Base-by-base conservation (phyloP, 2,113 vertebrate species). In the Tetrao urogallus region DNA sequence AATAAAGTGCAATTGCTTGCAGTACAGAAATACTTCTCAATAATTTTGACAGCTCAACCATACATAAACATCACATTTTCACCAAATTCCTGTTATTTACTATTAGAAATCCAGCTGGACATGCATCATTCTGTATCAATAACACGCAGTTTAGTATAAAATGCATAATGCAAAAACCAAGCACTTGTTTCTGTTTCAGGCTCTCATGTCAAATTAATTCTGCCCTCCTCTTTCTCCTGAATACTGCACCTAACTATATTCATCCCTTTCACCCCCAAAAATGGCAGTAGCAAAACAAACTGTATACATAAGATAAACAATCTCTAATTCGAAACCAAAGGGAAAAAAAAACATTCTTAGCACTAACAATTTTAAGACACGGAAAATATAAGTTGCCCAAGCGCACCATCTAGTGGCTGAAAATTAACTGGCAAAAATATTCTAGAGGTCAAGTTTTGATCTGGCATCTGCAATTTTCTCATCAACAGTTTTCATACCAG, bases 321-420 rank as follows among this genome's bases (percentile, higher is more conserved):
- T 11, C 15, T 56, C 27, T 43, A 74, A 82, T 67, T 63, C 52
- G 43, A 88, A 90, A 76, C 7, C 27, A 28, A 28, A 64, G 38
- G 11, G 19, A 64, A 52, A 40, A 75, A 74, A 16, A 74, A 52
- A 13, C 21, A 8, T 25, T 50, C 60, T 63, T 38, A 86, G 54
- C 8, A 32, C 1, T 2, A 8, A 9, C 10, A 60, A 80, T 27
- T n/a, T 1, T 0, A 74, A 24, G 1, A 69, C 8, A 28, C 2
- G 10, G 50, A 85, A 93, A 86, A 40, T 22, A 96, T 81, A 93
- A 79, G 19, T 81, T 96, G 91, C 86, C 61, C 91, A 96, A 96
- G 63, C 32, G 3, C 96, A 88, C 98, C 98, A 97, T 79, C 98
- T 98, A 61, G 95, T 96, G 98, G 97, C 42, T 60, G 30, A 86